Evolutionary conservation across 2,888 invertebrate genomes (phyloP).

Genomic region (Alviniconcha strummeri): DNA sequence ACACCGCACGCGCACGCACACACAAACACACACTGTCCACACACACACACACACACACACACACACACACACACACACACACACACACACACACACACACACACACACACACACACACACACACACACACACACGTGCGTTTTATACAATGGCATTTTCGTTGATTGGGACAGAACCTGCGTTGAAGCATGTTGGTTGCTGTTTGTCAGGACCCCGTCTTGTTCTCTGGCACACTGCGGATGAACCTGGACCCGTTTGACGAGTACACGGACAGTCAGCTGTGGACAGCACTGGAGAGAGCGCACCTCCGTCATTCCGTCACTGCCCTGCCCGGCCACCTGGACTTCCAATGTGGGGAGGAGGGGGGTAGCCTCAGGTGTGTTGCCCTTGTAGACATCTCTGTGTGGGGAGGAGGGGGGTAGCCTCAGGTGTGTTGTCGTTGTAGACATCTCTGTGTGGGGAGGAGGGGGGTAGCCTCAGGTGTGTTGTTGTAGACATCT

Average conservation of each 20-base stretch:
- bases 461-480: too few species aligned
- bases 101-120: background rate
- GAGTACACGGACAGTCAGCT: conserved; percentile 36
- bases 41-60: background rate
- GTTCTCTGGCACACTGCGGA: conserved; percentile 41
- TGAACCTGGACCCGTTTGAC: conserved; percentile 45
- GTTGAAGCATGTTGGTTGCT: background rate
- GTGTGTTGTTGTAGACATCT: too few species aligned
- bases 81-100: background rate
- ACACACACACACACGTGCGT: background rate
- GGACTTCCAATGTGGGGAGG: conserved; percentile 40
- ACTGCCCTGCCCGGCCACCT: conserved; percentile 31
- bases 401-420: too few species aligned
- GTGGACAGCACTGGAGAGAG: conserved; percentile 39
- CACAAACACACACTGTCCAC: background rate
- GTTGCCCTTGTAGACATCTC: background rate
- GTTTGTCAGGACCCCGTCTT: conserved; percentile 38
- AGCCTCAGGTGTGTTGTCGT: too few species aligned
- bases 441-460: too few species aligned
- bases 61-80: background rate
- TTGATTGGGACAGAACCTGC: too few species aligned
- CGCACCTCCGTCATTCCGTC: conserved; percentile 38
- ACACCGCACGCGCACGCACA: background rate
- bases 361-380: conserved; percentile 41
- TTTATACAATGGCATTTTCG: background rate